Evolutionary conservation across 2,888 invertebrate species (phyloP).

Genomic region (Bellardia pandia): DNA sequence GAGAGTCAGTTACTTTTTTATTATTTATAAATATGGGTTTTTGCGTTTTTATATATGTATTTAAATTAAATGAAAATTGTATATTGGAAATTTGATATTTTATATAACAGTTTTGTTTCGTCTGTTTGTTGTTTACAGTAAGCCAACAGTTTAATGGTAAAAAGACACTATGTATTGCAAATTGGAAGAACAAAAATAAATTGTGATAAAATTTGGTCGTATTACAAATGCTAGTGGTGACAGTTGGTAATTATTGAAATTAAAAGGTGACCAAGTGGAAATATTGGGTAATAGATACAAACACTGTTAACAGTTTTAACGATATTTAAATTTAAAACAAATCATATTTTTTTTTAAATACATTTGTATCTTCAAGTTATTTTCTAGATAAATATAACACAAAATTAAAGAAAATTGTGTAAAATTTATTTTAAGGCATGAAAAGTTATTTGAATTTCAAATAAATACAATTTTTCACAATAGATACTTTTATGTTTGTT

Average conservation of each 20-base stretch:
- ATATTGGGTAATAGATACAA: background rate
- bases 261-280: background rate
- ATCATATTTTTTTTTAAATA: too few relatives aligned
- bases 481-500: too few relatives aligned
- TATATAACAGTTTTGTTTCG: background rate
- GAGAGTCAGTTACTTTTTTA: slow-evolving; percentile 45
- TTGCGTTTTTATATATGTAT: background rate
- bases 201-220: slow-evolving; percentile 9
- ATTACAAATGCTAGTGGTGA: slow-evolving; percentile 46
- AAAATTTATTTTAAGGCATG: too few relatives aligned
- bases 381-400: too few relatives aligned
- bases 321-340: too few relatives aligned
- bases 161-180: slow-evolving; percentile 22
- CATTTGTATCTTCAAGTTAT: too few relatives aligned
- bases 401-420: too few relatives aligned
- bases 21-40: background rate
- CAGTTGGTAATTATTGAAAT: slow-evolving; percentile 1
- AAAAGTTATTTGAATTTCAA: too few relatives aligned
- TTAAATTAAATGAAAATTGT: slow-evolving; percentile 24
- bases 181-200: background rate
- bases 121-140: slow-evolving; percentile 16
- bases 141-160: slow-evolving; percentile 33
- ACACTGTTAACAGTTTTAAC: background rate
- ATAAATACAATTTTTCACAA: too few relatives aligned
- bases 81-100: slow-evolving; percentile 46